Conservation (phyloP, 2,113 vertebrate species). For the Planiliza haematocheilus region DNA sequence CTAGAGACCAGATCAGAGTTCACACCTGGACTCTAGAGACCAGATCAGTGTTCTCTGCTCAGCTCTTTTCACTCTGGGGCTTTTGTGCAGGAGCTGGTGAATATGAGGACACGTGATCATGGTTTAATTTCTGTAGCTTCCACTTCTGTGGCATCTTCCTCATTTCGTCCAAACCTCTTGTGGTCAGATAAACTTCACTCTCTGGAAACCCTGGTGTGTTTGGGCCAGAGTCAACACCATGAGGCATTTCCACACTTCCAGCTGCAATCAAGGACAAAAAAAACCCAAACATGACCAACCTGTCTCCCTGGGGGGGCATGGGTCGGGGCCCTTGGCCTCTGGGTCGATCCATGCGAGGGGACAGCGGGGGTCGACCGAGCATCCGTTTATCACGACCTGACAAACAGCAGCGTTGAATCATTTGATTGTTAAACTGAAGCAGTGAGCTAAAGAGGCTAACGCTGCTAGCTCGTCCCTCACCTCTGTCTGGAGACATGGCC, state of each 20-base stretch:
- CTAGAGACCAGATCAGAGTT: no score
- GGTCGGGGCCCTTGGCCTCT: constrained; percentile 89
- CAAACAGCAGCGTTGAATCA: constrained; percentile 15
- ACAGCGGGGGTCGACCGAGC: constrained; percentile 83
- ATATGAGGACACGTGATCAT: constrained; percentile 10
- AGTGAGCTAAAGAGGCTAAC: no score
- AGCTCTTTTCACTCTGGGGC: no score
- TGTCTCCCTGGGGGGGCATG: constrained; percentile 86
- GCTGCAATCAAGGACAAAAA: no score
- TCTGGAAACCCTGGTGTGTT: constrained; percentile 1
- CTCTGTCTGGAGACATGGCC: constrained; percentile 93
- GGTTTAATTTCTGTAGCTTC: constrained; percentile 21
- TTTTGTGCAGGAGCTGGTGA: background rate
- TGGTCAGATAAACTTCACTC: constrained; percentile 15
- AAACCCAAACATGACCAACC: constrained; percentile 79
- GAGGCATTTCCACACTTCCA: background rate
- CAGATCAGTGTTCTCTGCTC: no score
- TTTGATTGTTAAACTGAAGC: no score
- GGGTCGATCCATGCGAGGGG: constrained; percentile 92
- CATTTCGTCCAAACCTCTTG: no score
- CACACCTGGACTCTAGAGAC: no score
- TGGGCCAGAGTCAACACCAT: no score
- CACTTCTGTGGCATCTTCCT: constrained; percentile 41
- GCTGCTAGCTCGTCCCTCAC: no score
- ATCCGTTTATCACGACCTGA: constrained; percentile 90